Base-by-base conservation (phyloP, 2,113 vertebrate species). In the Parus major region DNA sequence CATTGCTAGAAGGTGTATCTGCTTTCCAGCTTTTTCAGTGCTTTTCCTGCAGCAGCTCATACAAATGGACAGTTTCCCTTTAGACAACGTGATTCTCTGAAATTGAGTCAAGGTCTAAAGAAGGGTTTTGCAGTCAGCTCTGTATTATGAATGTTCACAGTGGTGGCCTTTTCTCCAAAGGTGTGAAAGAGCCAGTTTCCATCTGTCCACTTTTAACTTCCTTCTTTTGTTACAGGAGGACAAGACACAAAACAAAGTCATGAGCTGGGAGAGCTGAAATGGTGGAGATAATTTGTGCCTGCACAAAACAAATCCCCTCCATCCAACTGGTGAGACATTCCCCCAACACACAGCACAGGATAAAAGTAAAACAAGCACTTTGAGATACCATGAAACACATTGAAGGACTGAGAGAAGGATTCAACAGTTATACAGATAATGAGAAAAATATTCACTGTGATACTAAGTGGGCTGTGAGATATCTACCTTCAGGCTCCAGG, bases 351-450 rank as follows among this genome's bases (percentile, higher is more conserved):
- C 12, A 24, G 21, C 11, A 31, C 6, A 7, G 55, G 39, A 73
- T 22, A 33, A 36, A 71, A 73, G 57, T 13, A 60, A 83, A 86
- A 73, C 31, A 84, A 70, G 33, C 28, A 14, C 29, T 63, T 5
- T 0, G 5, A 72, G 36, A n/a, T 21, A 23, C 1, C 69, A 22
- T 2, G 0, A 50, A 69, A n/a, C 50, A 50, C 33, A 9, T 0
- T 50, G 56, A 55, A 81, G 42, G 33, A 47, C 2, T 39, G 18
- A 52, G 61, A 91, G 50, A 42, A 77, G 8, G 44, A 83, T 49
- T 75, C 73, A 71, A 35, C 1, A 2, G 9, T 50, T 52, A 13
- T 2, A n/a, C 6, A 79, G 63, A 70, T 57, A 72, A 82, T 35
- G 36, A 75, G 50, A 82, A 91, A 88, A 85, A 66, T 39, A 83